Evolutionary conservation across 2,113 vertebrate species (phyloP).

Genomic region (Talpa occidentalis): DNA sequence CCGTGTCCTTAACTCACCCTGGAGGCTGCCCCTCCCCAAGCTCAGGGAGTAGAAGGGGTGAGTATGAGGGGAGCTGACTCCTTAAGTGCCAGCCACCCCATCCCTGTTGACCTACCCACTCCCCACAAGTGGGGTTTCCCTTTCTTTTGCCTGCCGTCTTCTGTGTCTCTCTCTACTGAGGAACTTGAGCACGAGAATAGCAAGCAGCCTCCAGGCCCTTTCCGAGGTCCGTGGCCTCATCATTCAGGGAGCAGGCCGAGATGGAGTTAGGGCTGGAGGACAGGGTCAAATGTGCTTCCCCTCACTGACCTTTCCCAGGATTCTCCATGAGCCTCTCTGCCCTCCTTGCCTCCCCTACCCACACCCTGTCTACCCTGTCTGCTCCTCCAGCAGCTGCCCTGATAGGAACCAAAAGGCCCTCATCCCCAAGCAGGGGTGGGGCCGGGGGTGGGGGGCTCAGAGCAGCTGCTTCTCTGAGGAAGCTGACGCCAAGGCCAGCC

Average conservation of each 20-base stretch:
- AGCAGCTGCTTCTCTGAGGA: conserved; percentile 74
- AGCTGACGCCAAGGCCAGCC: conserved; percentile 72
- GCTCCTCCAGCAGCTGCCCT: conserved; percentile 62
- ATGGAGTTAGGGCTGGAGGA: neutral
- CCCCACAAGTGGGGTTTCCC: neutral
- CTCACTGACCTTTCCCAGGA: neutral
- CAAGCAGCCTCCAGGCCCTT: too few species aligned
- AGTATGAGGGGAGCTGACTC: neutral
- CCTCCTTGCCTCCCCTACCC: neutral
- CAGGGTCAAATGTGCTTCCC: neutral
- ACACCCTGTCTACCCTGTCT: neutral
- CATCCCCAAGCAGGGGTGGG: neutral
- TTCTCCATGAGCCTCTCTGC: neutral
- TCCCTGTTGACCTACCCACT: too few species aligned
- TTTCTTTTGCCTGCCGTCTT: neutral
- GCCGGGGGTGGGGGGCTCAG: conserved; percentile 5
- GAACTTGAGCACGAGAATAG: too few species aligned
- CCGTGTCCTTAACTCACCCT: conserved; percentile 72
- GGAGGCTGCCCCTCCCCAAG: neutral
- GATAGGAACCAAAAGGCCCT: conserved; percentile 39
- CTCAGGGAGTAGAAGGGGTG: neutral
- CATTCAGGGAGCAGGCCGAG: conserved; percentile 50
- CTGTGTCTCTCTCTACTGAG: too few species aligned
- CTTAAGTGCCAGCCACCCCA: neutral
- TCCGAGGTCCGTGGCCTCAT: too few species aligned